These are phyloP conservation scores for Ceramica pisi DNA, from an alignment of 2,888 invertebrate species.

Conservation along the genomic window DNA sequence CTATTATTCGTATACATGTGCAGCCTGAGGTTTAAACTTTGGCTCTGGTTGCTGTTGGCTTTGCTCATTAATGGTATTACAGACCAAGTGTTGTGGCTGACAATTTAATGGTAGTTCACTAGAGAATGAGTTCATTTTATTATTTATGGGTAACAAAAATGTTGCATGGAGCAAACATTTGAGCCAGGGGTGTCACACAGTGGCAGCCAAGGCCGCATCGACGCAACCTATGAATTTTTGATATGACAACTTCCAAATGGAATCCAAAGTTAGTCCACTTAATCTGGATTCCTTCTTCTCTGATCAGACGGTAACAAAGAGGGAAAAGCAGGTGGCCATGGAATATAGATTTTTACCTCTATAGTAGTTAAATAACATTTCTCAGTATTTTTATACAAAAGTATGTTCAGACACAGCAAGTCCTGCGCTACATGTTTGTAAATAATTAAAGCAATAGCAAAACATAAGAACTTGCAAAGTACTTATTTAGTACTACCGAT, in stretches of 20 bases:
- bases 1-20: slow-evolving; percentile 34
- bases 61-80: slow-evolving; percentile 9
- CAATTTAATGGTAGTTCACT: not conserved
- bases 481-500: not conserved
- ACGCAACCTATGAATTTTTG: not conserved
- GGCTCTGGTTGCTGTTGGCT: slow-evolving; percentile 1
- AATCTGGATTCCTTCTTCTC: no score
- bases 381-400: no score
- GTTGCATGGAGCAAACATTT: not conserved
- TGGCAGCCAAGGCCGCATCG: not conserved
- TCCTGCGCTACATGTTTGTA: not conserved
- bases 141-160: not conserved
- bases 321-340: no score
- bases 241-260: not conserved
- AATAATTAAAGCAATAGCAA: not conserved
- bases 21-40: slow-evolving; percentile 26
- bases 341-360: not conserved
- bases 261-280: no score
- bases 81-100: not conserved
- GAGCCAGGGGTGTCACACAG: not conserved
- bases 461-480: not conserved
- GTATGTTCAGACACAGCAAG: no score
- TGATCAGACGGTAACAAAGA: not conserved
- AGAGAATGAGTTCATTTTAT: not conserved
- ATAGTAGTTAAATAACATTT: no score